phyloP scores from a whole-genome alignment of 2,113 vertebrate species.

The Paradoxurus hermaphroditus region DNA sequence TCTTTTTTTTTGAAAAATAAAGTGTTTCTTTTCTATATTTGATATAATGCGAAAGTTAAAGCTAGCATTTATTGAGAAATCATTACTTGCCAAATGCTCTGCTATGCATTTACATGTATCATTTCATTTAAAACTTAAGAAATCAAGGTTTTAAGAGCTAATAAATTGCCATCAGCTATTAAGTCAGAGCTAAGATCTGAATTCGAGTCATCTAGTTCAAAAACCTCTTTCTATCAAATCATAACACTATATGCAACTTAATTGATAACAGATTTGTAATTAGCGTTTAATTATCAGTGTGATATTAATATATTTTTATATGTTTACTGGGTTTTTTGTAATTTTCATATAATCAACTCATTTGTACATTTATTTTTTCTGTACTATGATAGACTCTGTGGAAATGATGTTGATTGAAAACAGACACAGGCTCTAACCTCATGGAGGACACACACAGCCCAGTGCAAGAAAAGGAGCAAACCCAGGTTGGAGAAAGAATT shows the following conservation, averaged over 20 bases:
- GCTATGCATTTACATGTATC: neutral
- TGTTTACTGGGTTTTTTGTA: neutral
- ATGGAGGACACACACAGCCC: neutral
- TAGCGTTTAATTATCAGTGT: neutral
- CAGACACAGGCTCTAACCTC: neutral
- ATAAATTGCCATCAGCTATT: neutral
- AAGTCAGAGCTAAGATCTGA: constrained; percentile 13
- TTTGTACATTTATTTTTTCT: neutral
- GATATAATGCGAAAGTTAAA: neutral
- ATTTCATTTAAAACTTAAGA: neutral
- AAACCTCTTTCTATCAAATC: neutral
- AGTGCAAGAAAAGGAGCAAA: neutral
- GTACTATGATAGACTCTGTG: neutral
- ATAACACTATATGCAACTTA: neutral
- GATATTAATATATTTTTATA: neutral
- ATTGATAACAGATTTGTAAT: neutral
- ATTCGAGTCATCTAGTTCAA: neutral
- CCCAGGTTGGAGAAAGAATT: neutral
- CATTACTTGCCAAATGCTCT: neutral
- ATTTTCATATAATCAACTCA: neutral
- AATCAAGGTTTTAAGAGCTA: neutral
- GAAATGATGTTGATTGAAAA: neutral
- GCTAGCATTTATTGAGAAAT: constrained; percentile 2
- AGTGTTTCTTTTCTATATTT: neutral
- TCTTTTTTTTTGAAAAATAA: neutral